Conservation (phyloP, 2,113 vertebrate genomes). For the Glareola pratincola region DNA sequence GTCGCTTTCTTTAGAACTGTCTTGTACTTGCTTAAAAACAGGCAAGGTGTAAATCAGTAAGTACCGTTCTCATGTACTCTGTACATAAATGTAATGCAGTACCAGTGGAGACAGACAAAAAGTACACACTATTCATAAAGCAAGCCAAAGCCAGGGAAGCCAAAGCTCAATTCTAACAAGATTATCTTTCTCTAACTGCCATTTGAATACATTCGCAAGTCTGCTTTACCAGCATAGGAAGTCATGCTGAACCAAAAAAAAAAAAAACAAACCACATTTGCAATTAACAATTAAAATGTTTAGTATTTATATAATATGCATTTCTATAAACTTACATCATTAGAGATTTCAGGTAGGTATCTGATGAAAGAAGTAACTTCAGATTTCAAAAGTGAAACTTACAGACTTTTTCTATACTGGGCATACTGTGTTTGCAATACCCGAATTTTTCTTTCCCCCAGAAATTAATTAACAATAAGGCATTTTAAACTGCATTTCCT, state of each 20-base stretch:
- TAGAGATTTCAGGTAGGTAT: background rate
- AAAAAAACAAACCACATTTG: background rate
- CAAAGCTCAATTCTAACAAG: background rate
- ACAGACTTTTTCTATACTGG: background rate
- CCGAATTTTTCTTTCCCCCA: conserved; percentile 19
- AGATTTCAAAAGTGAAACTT: conserved; percentile 43
- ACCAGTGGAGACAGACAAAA: background rate
- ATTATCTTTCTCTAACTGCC: background rate
- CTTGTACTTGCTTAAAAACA: background rate
- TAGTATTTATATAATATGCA: background rate
- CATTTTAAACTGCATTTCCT: conserved; percentile 17
- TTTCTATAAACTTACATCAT: background rate
- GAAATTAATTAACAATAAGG: conserved; percentile 44
- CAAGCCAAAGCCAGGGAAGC: background rate
- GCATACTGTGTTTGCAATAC: conserved; percentile 26
- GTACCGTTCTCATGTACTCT: background rate
- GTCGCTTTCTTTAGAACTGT: background rate
- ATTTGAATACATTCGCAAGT: background rate
- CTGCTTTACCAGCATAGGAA: background rate
- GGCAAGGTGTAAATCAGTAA: background rate
- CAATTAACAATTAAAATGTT: background rate
- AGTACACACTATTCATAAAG: background rate
- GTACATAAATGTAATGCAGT: background rate
- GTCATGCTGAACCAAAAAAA: conserved; percentile 1
- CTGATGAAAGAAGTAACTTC: background rate